Percentiles rank a stretch among this genome's conserved stretches.
phyloP scores from a whole-genome alignment of 2,113 vertebrate genomes.

The Rostratula benghalensis region DNA sequence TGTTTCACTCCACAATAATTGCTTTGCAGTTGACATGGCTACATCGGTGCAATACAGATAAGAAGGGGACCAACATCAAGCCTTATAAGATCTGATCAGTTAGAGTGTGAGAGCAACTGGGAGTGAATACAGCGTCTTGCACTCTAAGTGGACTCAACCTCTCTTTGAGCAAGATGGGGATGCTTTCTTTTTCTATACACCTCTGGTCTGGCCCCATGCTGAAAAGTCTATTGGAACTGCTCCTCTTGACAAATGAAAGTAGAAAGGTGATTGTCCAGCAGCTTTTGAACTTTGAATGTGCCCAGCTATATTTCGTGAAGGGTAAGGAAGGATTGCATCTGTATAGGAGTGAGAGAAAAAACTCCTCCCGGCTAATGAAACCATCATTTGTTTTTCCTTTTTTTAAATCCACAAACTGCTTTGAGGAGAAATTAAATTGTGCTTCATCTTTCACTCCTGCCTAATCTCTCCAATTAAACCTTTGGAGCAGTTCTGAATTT shows the following conservation, averaged over 20 bases:
- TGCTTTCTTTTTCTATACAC: neutral
- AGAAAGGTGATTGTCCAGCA: neutral
- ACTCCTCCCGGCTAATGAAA: neutral
- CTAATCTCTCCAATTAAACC: neutral
- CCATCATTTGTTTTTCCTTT: neutral
- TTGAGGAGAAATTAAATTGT: neutral
- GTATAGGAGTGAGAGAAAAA: neutral
- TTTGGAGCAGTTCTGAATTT: no score
- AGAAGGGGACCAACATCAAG: neutral
- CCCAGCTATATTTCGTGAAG: neutral
- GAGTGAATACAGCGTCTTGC: neutral
- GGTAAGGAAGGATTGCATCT: neutral
- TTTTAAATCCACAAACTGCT: neutral
- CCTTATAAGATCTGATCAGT: neutral
- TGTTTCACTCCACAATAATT: neutral
- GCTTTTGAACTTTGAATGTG: conserved; percentile 13
- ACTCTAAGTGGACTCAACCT: neutral
- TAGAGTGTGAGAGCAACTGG: neutral
- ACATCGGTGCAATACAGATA: neutral
- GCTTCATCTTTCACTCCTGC: neutral
- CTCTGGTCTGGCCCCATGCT: neutral
- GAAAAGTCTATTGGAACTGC: neutral
- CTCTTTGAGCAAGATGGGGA: neutral
- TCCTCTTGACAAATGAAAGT: neutral
- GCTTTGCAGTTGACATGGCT: neutral